These are phyloP conservation scores for Gobionotothen gibberifrons DNA, from an alignment of 2,797 vertebrate genomes.

Conservation along the genomic window DNA sequence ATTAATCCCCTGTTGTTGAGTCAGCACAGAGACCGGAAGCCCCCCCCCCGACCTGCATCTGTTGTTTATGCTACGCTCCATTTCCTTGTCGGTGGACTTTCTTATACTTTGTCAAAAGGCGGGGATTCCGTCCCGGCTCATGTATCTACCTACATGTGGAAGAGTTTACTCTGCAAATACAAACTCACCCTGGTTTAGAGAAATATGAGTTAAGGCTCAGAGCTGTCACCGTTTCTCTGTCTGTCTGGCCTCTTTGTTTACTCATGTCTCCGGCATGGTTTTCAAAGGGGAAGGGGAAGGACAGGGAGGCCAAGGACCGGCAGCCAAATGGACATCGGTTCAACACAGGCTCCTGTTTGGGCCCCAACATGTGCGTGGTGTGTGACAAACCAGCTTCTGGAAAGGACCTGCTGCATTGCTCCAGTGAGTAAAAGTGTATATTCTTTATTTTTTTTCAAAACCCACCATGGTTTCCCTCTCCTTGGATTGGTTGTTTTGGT, in stretches of 20 bases:
- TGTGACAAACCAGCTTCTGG: conserved; percentile 91
- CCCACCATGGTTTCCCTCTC: too few species aligned
- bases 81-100: conserved; percentile 56
- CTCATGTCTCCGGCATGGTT: conserved; percentile 65
- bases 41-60: conserved; percentile 47
- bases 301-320: conserved; percentile 88
- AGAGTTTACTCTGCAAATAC: conserved; percentile 38
- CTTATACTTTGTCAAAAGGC: conserved; percentile 37
- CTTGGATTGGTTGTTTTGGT: too few species aligned
- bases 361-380: conserved; percentile 87
- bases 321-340: conserved; percentile 88
- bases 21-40: conserved; percentile 60
- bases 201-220: neutral
- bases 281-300: conserved; percentile 90
- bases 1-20: conserved; percentile 71
- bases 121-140: conserved; percentile 29
- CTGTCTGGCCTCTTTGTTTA: conserved; percentile 36
- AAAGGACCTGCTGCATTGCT: conserved; percentile 93
- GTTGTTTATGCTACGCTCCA: conserved; percentile 55
- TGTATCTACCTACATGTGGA: conserved; percentile 15
- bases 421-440: conserved; percentile 82
- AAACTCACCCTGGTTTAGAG: conserved; percentile 9
- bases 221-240: neutral
- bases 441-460: too few species aligned
- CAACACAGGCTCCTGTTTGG: conserved; percentile 86